phyloP scores from a whole-genome alignment of 2,888 invertebrate genomes.

The Torymus aiolomorphi region DNA sequence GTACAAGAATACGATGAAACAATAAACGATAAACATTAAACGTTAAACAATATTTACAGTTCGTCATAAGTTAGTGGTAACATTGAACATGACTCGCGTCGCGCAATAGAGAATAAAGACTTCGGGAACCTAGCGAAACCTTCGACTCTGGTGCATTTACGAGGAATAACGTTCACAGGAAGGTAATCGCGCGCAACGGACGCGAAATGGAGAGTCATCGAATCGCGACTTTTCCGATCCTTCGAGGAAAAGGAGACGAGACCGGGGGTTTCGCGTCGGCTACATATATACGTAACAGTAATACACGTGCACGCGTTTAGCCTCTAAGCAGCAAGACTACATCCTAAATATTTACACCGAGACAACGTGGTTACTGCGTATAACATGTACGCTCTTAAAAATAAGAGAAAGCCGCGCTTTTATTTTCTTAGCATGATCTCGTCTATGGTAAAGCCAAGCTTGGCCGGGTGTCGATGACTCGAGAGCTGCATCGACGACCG shows the following conservation, averaged over 20 bases:
- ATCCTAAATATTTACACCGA: slow-evolving; percentile 48
- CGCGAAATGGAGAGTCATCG: neutral
- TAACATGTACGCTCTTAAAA: neutral
- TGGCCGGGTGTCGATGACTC: slow-evolving; percentile 64
- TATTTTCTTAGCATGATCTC: slow-evolving; percentile 90
- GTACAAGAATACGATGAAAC: slow-evolving; percentile 19
- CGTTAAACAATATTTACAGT: neutral
- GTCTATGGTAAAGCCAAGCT: slow-evolving; percentile 89
- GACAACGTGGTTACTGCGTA: neutral
- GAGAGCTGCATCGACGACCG: too few relatives aligned
- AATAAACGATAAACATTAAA: slow-evolving; percentile 21
- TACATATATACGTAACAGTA: too few relatives aligned
- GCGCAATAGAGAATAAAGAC: neutral
- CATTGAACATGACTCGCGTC: slow-evolving; percentile 43
- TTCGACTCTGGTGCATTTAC: neutral
- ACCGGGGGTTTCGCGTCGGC: neutral
- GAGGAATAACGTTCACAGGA: slow-evolving; percentile 24
- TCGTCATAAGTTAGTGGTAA: slow-evolving; percentile 65
- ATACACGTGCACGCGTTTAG: neutral
- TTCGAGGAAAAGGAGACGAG: slow-evolving; percentile 1
- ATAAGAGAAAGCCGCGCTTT: neutral
- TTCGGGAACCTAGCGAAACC: neutral
- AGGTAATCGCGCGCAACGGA: neutral
- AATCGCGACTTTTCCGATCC: slow-evolving; percentile 7
- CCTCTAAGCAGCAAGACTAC: slow-evolving; percentile 13